Conservation (phyloP, 37 sponge, comb jelly and placozoan genomes). For the Spongilla lacustris region DNA sequence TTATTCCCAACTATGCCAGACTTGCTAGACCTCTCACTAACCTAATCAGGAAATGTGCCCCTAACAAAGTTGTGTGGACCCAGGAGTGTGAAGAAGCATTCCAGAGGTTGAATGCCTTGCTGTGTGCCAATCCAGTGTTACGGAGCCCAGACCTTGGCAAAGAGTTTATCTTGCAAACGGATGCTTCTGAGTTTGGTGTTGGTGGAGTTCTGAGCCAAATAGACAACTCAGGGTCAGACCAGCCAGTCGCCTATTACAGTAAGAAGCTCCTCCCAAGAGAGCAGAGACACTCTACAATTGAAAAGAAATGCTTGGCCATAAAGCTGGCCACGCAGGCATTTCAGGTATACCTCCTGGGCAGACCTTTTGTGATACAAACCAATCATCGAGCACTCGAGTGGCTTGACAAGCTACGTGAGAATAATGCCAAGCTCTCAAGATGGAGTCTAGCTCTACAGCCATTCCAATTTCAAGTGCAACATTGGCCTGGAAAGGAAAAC, state of each 20-base stretch:
- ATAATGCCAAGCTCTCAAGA: slow-evolving; percentile 21
- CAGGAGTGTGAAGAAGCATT: slow-evolving; percentile 51
- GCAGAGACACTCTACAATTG: slow-evolving; percentile 24
- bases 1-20: slow-evolving; percentile 39
- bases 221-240: slow-evolving; percentile 28
- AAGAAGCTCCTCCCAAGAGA: slow-evolving; percentile 44
- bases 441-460: slow-evolving; percentile 55
- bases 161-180: slow-evolving; percentile 47
- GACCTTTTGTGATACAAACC: slow-evolving; percentile 30
- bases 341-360: slow-evolving; percentile 41
- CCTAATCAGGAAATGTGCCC: slow-evolving; percentile 22
- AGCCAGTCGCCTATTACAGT: slow-evolving; percentile 38
- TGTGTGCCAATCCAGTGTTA: slow-evolving; percentile 28
- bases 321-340: slow-evolving; percentile 30
- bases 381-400: slow-evolving; percentile 38
- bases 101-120: background rate
- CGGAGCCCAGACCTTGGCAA: slow-evolving; percentile 17
- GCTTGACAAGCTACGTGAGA: slow-evolving; percentile 38
- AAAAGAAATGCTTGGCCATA: slow-evolving; percentile 47
- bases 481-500: slow-evolving; percentile 28
- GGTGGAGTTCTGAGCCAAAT: slow-evolving; percentile 59
- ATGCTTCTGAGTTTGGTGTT: slow-evolving; percentile 51
- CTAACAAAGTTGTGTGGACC: slow-evolving; percentile 29
- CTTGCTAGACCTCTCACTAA: slow-evolving; percentile 35
- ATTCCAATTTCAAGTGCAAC: slow-evolving; percentile 13